These are phyloP conservation scores for Mionectes olivaceus DNA, from an alignment of 2,797 vertebrate genomes.

Conservation along the genomic window DNA sequence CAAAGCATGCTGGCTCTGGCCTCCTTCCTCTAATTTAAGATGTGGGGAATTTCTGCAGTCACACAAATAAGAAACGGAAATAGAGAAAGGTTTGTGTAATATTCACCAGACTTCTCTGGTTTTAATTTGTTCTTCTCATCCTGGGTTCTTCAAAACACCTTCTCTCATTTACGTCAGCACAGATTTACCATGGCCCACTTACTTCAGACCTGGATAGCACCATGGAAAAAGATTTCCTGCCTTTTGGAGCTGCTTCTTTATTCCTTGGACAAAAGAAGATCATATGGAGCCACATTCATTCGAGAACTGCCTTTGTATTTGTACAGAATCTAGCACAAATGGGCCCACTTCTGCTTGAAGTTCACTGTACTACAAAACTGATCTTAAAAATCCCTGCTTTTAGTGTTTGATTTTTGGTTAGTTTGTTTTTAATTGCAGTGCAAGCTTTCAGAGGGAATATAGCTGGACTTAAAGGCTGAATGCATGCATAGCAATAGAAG, in stretches of 20 bases:
- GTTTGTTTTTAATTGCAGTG: neutral
- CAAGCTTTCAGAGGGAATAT: conserved; percentile 38
- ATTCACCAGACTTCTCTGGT: conserved; percentile 13
- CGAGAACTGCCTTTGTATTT: neutral
- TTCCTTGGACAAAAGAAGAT: neutral
- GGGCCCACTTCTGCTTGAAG: neutral
- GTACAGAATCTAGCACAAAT: neutral
- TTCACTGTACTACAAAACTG: neutral
- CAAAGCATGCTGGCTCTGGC: neutral
- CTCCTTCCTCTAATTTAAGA: neutral
- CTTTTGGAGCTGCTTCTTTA: neutral
- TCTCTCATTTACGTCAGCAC: conserved; percentile 42
- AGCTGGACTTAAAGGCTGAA: neutral
- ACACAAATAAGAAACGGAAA: conserved; percentile 15
- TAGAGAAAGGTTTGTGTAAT: neutral
- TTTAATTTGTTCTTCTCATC: conserved; percentile 44
- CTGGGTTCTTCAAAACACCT: conserved; percentile 57
- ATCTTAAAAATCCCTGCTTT: neutral
- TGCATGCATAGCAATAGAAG: neutral
- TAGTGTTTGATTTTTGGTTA: neutral
- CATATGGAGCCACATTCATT: neutral
- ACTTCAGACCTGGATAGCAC: conserved; percentile 52
- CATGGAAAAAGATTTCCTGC: conserved; percentile 47
- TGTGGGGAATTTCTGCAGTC: neutral
- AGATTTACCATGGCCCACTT: conserved; percentile 60